Evolutionary conservation across 2,797 vertebrate species (phyloP).

Genomic region (Sebastes taczanowskii): DNA sequence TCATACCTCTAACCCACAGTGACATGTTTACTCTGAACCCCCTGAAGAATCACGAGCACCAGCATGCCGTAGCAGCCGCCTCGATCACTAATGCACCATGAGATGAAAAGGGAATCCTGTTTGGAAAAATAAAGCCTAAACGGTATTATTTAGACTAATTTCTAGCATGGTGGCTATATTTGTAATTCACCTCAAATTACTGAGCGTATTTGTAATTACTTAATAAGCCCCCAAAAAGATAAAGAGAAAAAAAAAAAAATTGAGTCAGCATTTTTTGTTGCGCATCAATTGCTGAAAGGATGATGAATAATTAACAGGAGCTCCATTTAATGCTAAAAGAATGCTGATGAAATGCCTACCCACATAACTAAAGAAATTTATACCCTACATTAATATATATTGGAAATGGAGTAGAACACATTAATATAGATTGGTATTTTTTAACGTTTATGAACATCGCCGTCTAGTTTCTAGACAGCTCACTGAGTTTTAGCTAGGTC

Average conservation of each 20-base stretch:
- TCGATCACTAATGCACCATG: conserved; percentile 16
- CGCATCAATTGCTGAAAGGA: conserved; percentile 63
- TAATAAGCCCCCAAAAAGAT: conserved; percentile 10
- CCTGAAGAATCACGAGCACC: conserved; percentile 29
- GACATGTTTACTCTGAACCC: conserved; percentile 61
- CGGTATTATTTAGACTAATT: conserved; percentile 4
- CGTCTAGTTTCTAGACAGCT: conserved; percentile 20
- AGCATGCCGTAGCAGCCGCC: conserved; percentile 8
- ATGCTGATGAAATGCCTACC: conserved; percentile 68
- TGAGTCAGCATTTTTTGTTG: conserved; percentile 51
- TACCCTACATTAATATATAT: conserved; percentile 83
- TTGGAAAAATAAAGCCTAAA: not conserved
- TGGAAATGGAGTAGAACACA: conserved; percentile 72
- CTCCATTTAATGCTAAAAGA: conserved; percentile 66
- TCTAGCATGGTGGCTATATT: not conserved
- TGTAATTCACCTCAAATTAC: conserved; percentile 16
- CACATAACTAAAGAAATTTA: conserved; percentile 69
- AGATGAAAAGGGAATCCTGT: conserved; percentile 25
- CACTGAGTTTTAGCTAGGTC: conserved; percentile 12
- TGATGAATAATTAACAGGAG: conserved; percentile 77
- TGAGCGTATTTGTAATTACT: conserved; percentile 20
- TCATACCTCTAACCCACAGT: conserved; percentile 43
- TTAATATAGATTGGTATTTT: conserved; percentile 82
- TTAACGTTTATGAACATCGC: conserved; percentile 59
- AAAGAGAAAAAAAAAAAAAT: conserved; percentile 29